Conservation (phyloP, 2,888 invertebrate genomes). For the Nomada lathburiana region DNA sequence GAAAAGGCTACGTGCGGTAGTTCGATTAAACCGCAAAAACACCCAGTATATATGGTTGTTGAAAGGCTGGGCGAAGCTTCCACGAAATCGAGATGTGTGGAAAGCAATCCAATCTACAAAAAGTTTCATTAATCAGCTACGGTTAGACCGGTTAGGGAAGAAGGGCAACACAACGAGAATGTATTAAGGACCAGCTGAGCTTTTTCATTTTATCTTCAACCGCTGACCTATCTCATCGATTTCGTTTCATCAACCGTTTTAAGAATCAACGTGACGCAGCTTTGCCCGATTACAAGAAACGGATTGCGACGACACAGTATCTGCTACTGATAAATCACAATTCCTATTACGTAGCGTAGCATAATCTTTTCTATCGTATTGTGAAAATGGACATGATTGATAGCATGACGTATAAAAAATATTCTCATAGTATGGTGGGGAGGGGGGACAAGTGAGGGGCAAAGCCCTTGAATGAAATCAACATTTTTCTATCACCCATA, state of each 20-base stretch:
- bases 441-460: too few species aligned
- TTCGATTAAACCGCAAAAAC: slow-evolving; percentile 32
- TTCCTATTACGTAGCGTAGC: background rate
- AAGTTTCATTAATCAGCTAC: slow-evolving; percentile 63
- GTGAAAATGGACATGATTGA: background rate
- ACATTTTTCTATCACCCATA: too few species aligned
- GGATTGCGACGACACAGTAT: slow-evolving; percentile 21
- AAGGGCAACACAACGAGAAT: slow-evolving; percentile 26
- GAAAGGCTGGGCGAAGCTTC: background rate
- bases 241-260: slow-evolving; percentile 18
- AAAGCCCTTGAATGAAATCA: too few species aligned
- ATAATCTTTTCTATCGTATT: background rate
- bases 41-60: background rate
- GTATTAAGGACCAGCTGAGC: slow-evolving; percentile 46
- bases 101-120: slow-evolving; percentile 66
- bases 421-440: too few species aligned
- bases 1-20: background rate
- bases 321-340: slow-evolving; percentile 8
- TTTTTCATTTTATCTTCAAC: slow-evolving; percentile 37
- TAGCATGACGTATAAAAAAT: background rate
- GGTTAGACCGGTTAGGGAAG: slow-evolving; percentile 26
- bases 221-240: slow-evolving; percentile 27
- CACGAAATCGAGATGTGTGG: slow-evolving; percentile 11
- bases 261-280: background rate
- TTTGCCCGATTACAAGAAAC: background rate